Evolutionary conservation across 2,113 vertebrate genomes (phyloP).

Genomic region (Procapra przewalskii): DNA sequence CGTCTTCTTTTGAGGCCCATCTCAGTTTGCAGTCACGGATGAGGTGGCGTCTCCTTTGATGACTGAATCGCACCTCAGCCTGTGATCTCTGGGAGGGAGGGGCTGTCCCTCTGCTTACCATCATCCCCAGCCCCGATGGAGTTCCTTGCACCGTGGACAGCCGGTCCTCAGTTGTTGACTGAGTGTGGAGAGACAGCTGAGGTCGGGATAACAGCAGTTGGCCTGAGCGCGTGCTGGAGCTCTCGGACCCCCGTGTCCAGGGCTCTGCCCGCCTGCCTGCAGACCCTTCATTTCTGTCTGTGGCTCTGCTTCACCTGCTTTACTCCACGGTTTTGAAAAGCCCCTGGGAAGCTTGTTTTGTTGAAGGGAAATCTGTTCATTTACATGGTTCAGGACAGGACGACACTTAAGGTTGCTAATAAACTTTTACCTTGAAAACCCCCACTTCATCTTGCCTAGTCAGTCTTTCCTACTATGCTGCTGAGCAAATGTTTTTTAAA

Average conservation of each 20-base stretch:
- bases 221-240: neutral
- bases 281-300: fast-evolving
- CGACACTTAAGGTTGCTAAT: neutral
- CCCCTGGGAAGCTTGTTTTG: neutral
- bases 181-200: neutral
- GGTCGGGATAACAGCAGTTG: neutral
- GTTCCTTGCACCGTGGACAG: fast-evolving
- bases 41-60: neutral
- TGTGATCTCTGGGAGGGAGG: neutral
- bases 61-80: neutral
- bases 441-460: neutral
- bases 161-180: neutral
- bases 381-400: neutral
- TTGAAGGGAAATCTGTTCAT: neutral
- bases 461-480: neutral
- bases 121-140: neutral
- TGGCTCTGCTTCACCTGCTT: neutral
- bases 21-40: neutral
- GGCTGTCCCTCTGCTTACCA: neutral
- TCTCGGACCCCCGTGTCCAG: fast-evolving
- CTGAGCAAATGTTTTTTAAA: neutral
- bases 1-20: neutral
- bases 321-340: neutral
- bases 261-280: neutral
- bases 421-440: neutral